Conservation (phyloP, 2,888 invertebrate species). For the Automeris io region DNA sequence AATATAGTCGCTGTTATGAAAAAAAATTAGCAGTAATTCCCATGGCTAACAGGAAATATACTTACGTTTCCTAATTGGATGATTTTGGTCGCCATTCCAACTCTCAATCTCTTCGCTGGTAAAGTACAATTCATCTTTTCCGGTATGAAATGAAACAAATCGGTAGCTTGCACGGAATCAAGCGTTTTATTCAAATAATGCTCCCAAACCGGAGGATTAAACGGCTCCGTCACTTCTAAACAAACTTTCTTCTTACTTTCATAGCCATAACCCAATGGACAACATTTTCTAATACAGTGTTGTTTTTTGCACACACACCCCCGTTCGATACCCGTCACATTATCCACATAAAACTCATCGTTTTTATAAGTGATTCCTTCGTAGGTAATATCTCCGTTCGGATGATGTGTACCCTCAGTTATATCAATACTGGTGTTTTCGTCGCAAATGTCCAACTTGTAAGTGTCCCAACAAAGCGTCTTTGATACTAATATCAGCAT, state of each 20-base stretch:
- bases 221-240: constrained; percentile 19
- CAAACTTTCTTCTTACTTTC: constrained; percentile 25
- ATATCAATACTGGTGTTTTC: constrained; percentile 30
- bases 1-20: too few relatives aligned
- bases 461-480: constrained; percentile 6
- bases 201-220: constrained; percentile 41
- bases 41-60: background rate
- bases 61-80: constrained; percentile 40
- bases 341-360: constrained; percentile 34
- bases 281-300: constrained; percentile 45
- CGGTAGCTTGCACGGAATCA: constrained; percentile 22
- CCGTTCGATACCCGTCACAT: constrained; percentile 20
- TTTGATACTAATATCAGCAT: constrained; percentile 17
- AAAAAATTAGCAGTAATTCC: background rate
- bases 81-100: constrained; percentile 15
- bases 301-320: constrained; percentile 40
- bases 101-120: constrained; percentile 19
- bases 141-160: constrained; percentile 34
- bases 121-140: constrained; percentile 34
- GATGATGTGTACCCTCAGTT: constrained; percentile 25
- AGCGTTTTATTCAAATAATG: constrained; percentile 20
- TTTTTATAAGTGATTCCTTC: constrained; percentile 28
- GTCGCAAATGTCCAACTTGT: constrained; percentile 24
- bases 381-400: constrained; percentile 24
- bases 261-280: constrained; percentile 37